Evolutionary conservation across 2,797 vertebrate genomes (phyloP), one percentile per base, ranked within the genome.

Genomic region (Sphenopsis melanotis): DNA sequence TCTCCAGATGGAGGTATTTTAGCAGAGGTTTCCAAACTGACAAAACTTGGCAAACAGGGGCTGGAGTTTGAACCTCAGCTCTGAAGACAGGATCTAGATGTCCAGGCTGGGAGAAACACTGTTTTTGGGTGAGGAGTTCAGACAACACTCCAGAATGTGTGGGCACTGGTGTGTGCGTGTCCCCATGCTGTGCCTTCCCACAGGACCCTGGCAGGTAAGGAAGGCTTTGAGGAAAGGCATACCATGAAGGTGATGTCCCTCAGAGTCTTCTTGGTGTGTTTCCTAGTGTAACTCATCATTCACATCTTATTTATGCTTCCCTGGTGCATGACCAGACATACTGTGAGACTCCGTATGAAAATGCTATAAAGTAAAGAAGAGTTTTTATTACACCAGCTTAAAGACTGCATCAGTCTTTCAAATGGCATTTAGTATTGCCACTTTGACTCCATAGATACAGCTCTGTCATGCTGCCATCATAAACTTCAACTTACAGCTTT

Each of bases 361-460:
- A 95, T 83, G 93, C 92, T 76, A 59, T 85, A 70, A 96, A 96
- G 59, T 53, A 69, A 80, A 84, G 70, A 83, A 79, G 84, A 77
- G 78, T 26, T 80, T 92, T 82, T 89, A 91, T 66, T 83, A 75
- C 74, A 39, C 50, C 0, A 1, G 64, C 86, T 94, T 94, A 93
- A 92, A 85, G 96, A 83, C 89, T 92, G 72, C 91, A 96, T 95
- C 81, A 91, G 81, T 96, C 96, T 96, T 95, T 94, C 86, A 87
- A 87, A 95, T 79, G 79, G 80, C 79, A 10, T 94, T 96, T 95
- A 92, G 74, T 36, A 49, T 79, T 81, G 91, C 87, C 86, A 85
- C 82, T 94, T 85, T 93, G 92, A 94, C 92, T 95, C 83, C 50
- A 47, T 27, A 83, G 89, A 81, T 57, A 95, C 69, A 91, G 78